phyloP scores from a whole-genome alignment of 1,140 invertebrate species.

The Drosophila kikkawai region DNA sequence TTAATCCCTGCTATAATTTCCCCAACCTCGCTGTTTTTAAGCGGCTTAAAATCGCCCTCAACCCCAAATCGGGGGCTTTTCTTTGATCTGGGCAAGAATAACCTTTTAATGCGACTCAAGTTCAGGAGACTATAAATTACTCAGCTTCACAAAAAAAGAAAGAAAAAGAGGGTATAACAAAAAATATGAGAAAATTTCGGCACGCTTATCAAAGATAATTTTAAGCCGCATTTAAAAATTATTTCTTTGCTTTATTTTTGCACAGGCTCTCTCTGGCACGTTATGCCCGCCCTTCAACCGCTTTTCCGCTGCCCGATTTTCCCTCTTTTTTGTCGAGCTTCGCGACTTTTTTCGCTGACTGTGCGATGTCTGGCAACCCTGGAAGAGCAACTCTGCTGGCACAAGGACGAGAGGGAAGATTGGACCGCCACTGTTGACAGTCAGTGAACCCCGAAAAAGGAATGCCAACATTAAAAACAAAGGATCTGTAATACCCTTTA shows the following conservation, averaged over 20 bases:
- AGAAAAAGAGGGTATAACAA: neutral
- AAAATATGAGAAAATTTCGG: constrained; percentile 59
- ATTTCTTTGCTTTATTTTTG: constrained; percentile 68
- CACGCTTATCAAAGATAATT: constrained; percentile 78
- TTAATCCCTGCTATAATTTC: constrained; percentile 7
- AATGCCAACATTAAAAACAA: constrained; percentile 12
- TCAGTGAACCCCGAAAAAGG: constrained; percentile 69
- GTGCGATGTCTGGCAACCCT: constrained; percentile 75
- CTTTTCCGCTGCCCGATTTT: neutral
- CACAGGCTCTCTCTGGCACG: constrained; percentile 2
- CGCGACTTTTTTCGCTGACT: constrained; percentile 64
- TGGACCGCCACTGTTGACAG: constrained; percentile 63
- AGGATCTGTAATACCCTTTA: neutral
- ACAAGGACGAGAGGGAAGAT: neutral
- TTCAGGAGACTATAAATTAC: constrained; percentile 55
- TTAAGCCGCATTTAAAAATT: constrained; percentile 79
- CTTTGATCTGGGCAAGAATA: constrained; percentile 39
- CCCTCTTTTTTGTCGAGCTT: constrained; percentile 52
- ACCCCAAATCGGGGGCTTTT: constrained; percentile 3
- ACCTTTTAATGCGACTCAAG: constrained; percentile 49
- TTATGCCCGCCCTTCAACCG: neutral
- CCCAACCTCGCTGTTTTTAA: constrained; percentile 30
- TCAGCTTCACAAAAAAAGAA: constrained; percentile 46
- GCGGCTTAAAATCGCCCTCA: constrained; percentile 35
- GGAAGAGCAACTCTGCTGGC: neutral